A percentile compares a stretch with the other conserved stretches of the same genome.
Evolutionary conservation across 2,888 invertebrate species (phyloP).

Genomic region (Lasioglossum morio): DNA sequence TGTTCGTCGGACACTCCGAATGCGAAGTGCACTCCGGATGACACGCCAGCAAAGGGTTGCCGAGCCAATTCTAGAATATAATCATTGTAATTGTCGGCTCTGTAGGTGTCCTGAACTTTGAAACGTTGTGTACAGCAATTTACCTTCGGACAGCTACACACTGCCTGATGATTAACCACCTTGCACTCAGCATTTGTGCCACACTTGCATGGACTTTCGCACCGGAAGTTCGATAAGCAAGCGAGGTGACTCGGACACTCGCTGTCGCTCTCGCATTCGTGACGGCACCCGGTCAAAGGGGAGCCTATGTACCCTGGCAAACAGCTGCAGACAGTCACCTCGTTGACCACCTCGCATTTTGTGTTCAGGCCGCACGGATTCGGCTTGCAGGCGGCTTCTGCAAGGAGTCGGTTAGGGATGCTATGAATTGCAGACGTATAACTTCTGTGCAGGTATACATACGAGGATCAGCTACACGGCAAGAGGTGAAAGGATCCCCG

Average conservation of each 20-base stretch:
- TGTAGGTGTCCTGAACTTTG: background rate
- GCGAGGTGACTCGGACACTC: conserved; percentile 90
- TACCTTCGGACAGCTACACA: conserved; percentile 93
- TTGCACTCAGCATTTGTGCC: conserved; percentile 92
- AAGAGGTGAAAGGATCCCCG: conserved; percentile 91
- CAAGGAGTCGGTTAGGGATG: conserved; percentile 26
- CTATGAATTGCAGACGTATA: background rate
- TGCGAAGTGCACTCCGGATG: conserved; percentile 93
- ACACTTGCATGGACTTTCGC: conserved; percentile 92
- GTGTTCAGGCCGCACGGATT: conserved; percentile 93
- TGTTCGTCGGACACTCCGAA: conserved; percentile 91
- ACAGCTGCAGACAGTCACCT: conserved; percentile 92
- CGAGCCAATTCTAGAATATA: conserved; percentile 89
- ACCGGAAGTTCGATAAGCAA: conserved; percentile 90
- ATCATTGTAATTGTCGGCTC: background rate
- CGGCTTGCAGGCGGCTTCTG: conserved; percentile 93
- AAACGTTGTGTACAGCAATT: conserved; percentile 66
- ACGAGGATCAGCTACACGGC: conserved; percentile 92
- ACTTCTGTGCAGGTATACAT: conserved; percentile 69
- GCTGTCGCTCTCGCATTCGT: conserved; percentile 92
- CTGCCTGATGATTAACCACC: conserved; percentile 90
- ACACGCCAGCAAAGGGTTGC: conserved; percentile 91
- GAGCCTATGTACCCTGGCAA: conserved; percentile 91
- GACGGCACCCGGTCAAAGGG: conserved; percentile 91
- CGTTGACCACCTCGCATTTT: conserved; percentile 91